Conservation (phyloP, 2,113 vertebrate genomes). For the Aegypius monachus region DNA sequence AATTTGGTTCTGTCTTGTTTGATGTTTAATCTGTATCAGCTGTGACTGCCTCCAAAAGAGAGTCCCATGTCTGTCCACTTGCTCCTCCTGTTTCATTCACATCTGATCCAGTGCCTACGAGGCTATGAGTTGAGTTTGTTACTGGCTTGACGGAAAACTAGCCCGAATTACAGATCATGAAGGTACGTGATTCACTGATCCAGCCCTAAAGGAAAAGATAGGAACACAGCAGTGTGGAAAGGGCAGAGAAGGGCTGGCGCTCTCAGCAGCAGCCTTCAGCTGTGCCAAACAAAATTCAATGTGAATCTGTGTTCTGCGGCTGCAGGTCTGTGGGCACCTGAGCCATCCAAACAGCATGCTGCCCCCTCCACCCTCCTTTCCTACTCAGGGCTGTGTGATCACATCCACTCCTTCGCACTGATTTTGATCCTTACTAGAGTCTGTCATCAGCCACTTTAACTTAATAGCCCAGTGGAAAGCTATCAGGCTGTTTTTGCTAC, state of each 20-base stretch:
- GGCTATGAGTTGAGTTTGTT: background rate
- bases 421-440: background rate
- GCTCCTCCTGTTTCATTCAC: background rate
- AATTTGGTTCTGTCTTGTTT: background rate
- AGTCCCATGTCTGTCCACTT: background rate
- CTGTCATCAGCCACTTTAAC: background rate
- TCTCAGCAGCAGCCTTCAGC: background rate
- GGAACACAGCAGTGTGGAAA: background rate
- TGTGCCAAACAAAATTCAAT: background rate
- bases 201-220: background rate
- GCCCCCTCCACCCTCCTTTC: background rate
- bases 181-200: background rate
- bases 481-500: background rate
- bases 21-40: background rate
- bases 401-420: background rate
- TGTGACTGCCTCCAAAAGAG: background rate
- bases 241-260: background rate
- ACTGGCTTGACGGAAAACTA: background rate
- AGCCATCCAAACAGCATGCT: background rate
- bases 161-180: background rate
- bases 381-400: background rate
- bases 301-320: background rate
- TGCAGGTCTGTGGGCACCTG: background rate
- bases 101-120: background rate
- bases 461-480: background rate